Percentiles rank a stretch among this genome's conserved stretches.
Conservation (phyloP, 2,113 vertebrate genomes). For the Festucalex cinctus region DNA sequence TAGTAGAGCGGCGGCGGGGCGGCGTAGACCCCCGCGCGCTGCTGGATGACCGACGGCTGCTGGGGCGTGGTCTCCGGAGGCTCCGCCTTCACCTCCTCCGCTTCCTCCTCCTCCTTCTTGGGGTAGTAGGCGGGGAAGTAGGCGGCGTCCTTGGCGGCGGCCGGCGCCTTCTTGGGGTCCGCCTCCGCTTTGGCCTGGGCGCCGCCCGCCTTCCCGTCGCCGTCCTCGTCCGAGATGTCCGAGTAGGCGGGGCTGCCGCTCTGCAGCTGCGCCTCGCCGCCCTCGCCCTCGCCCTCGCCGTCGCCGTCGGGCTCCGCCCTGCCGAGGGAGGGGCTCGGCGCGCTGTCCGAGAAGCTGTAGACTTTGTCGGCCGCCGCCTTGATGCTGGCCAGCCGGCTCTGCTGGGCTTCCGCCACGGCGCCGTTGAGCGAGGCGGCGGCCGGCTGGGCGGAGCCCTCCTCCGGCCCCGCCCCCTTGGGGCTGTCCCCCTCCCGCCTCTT, state of each 20-base stretch:
- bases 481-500: conserved; percentile 89
- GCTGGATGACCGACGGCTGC: conserved; percentile 94
- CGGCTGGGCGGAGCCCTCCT: conserved; percentile 86
- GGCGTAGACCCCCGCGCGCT: conserved; percentile 90
- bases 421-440: conserved; percentile 85
- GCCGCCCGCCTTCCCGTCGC: conserved; percentile 80
- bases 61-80: conserved; percentile 47
- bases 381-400: conserved; percentile 92
- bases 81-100: conserved; percentile 81
- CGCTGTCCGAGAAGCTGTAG: conserved; percentile 94
- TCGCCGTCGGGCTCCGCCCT: conserved; percentile 82
- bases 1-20: conserved; percentile 95
- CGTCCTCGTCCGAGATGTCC: conserved; percentile 93
- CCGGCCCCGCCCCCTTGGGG: conserved; percentile 76
- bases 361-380: conserved; percentile 96
- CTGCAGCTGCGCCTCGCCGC: too few relatives aligned
- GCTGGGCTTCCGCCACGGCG: conserved; percentile 84
- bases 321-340: conserved; percentile 92
- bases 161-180: conserved; percentile 85
- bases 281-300: conserved; percentile 80
- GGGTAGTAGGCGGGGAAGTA: conserved; percentile 88
- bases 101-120: conserved; percentile 88
- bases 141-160: conserved; percentile 79
- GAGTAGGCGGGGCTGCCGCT: conserved; percentile 94
- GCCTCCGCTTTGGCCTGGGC: conserved; percentile 83